Conservation (phyloP, 2,797 vertebrate species). For the Distichodus sexfasciatus region DNA sequence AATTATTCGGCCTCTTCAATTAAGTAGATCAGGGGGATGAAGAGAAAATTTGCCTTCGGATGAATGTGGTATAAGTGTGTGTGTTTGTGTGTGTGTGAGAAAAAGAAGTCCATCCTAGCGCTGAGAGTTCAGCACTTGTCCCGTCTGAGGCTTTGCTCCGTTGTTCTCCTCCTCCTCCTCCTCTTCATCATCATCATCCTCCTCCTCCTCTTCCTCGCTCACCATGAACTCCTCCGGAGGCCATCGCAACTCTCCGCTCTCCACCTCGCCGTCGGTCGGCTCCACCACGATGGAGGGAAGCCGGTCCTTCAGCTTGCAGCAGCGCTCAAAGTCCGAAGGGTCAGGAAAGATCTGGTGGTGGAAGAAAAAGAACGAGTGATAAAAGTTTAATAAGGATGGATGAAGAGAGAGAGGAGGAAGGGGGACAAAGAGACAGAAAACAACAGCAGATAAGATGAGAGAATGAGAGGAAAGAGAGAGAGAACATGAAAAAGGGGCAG, state of each 20-base stretch:
- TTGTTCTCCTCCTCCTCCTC: slow-evolving; percentile 69
- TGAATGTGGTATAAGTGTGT: slow-evolving; percentile 6
- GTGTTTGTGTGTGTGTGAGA: neutral
- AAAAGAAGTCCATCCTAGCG: slow-evolving; percentile 56
- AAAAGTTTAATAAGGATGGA: no score
- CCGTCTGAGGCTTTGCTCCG: slow-evolving; percentile 61
- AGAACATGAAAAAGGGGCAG: no score
- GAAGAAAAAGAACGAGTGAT: neutral
- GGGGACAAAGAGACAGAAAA: no score
- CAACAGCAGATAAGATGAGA: no score
- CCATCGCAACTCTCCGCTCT: slow-evolving; percentile 97
- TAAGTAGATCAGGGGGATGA: neutral
- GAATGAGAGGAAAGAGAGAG: neutral
- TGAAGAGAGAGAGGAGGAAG: no score
- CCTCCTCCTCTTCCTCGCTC: slow-evolving; percentile 78
- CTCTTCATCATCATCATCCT: slow-evolving; percentile 67
- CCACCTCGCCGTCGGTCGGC: slow-evolving; percentile 92
- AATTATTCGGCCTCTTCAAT: neutral
- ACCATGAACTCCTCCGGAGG: slow-evolving; percentile 93
- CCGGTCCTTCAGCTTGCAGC: slow-evolving; percentile 96
- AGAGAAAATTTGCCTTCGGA: neutral
- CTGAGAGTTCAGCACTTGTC: slow-evolving; percentile 67
- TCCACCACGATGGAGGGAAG: slow-evolving; percentile 97
- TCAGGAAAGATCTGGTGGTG: slow-evolving; percentile 90
- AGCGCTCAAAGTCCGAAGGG: slow-evolving; percentile 92